A percentile compares a stretch with the other conserved stretches of the same genome.
Evolutionary conservation across 2,888 invertebrate genomes (phyloP).

Genomic region (Cephus nigrinus): DNA sequence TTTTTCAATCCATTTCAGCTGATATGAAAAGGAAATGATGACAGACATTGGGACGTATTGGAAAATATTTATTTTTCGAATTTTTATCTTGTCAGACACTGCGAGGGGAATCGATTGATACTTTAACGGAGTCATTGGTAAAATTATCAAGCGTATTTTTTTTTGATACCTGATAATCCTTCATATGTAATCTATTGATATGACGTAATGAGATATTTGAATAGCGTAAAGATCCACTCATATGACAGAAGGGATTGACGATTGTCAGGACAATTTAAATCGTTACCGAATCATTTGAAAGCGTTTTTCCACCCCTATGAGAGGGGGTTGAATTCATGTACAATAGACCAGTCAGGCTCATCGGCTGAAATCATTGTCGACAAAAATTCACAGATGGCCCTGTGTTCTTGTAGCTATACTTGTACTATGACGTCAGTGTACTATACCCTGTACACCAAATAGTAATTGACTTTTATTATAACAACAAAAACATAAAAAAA

Average conservation of each 20-base stretch:
- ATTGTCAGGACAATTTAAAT: constrained; percentile 42
- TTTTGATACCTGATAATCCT: background rate
- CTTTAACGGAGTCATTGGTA: background rate
- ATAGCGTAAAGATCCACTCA: background rate
- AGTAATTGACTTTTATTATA: constrained; percentile 58
- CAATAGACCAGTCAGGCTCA: constrained; percentile 53
- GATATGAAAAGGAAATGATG: background rate
- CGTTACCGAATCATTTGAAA: constrained; percentile 44
- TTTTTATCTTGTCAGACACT: background rate
- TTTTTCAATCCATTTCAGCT: background rate
- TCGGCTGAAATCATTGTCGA: constrained; percentile 58
- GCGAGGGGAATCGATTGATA: background rate
- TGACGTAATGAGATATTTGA: background rate
- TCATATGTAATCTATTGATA: background rate
- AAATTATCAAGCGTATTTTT: background rate
- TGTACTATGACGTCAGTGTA: background rate
- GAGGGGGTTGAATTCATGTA: constrained; percentile 39
- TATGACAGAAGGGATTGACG: background rate
- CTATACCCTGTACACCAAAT: constrained; percentile 20
- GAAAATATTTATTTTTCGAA: background rate
- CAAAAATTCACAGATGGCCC: constrained; percentile 56
- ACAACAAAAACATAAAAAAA: background rate
- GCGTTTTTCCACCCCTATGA: constrained; percentile 28
- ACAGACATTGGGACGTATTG: background rate
- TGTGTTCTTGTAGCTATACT: background rate